Evolutionary conservation across 2,113 vertebrate genomes (phyloP), one percentile per base, ranked within the genome.

Genomic region (Tachysurus vachellii): DNA sequence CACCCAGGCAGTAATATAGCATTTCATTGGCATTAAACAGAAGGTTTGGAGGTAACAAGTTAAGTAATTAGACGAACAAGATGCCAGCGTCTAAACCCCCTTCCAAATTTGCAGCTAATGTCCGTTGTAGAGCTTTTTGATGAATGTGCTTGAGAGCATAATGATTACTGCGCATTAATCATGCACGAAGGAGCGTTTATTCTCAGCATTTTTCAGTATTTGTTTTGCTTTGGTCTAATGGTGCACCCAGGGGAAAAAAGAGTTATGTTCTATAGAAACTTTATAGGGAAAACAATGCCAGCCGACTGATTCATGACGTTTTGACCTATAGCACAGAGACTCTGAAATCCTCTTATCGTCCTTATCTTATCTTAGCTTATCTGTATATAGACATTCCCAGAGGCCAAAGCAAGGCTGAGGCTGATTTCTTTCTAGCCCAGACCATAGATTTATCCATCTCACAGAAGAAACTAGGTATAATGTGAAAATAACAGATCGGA

Each of bases 111-210:
- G n/a, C 10, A 14, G 28, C 11, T 44, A 80, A 80, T 79, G 76
- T 31, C 76, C 9, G n/a, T 54, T 57, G 42, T 50, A 12, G 62
- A 42, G 31, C 50, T 56, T 42, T 57, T 28, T 86, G 62, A 86
- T 80, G 2, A 86, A 86, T 80, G 21, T 28, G 62, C n/a, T 79
- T 36, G 42, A 26, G 44, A 31, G 47, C 16, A 0, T 42, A 53
- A 80, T 19, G 19, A 80, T 70, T 70, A 28, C 13, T 12, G 21
- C 1, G 19, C 61, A 68, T 86, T 80, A 80, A 86, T 85, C 84
- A 86, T 86, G 70, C 62, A 86, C 23, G 44, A 86, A 86, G 75
- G n/a, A 23, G 28, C 62, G 21, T 54, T 83, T 70, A 57, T 80
- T 80, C 47, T 50, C 47, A 50, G 79, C 76, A n/a, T 59, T n/a